Conservation (phyloP, 2,888 invertebrate genomes). For the Drosophila ustulata region DNA sequence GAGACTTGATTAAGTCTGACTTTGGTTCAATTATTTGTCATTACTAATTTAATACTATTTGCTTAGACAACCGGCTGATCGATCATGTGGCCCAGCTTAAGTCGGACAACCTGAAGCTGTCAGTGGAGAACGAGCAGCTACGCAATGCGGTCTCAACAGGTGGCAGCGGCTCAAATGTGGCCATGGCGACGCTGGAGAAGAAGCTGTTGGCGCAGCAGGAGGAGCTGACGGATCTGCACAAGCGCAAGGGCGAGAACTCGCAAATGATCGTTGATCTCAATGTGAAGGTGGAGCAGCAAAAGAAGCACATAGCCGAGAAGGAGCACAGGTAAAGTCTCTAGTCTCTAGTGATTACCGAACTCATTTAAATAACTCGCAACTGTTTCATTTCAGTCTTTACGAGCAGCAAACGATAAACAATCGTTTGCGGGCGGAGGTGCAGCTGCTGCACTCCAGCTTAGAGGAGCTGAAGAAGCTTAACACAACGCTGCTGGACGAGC, state of each 20-base stretch:
- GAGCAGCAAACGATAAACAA: conserved; percentile 89
- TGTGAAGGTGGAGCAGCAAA: conserved; percentile 93
- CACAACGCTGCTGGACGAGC: conserved; percentile 96
- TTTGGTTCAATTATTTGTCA: neutral
- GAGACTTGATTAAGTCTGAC: neutral
- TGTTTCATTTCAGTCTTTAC: conserved; percentile 87
- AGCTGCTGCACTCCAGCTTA: conserved; percentile 90
- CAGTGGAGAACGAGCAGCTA: conserved; percentile 93
- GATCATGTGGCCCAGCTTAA: conserved; percentile 93
- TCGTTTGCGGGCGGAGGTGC: conserved; percentile 90
- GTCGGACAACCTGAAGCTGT: conserved; percentile 93
- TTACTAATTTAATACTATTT: conserved; percentile 4
- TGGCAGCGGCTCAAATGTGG: conserved; percentile 85
- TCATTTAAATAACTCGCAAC: neutral
- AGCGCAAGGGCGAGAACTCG: conserved; percentile 95
- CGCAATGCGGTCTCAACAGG: conserved; percentile 87
- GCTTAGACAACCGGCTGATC: conserved; percentile 93
- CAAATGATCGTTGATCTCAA: conserved; percentile 97
- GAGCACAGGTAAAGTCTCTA: conserved; percentile 88
- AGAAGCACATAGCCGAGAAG: conserved; percentile 90
- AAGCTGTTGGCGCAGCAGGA: conserved; percentile 95
- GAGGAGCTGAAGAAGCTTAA: conserved; percentile 92
- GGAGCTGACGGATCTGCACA: conserved; percentile 95
- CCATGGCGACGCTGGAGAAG: conserved; percentile 92
- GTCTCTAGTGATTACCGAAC: neutral